phyloP scores from a whole-genome alignment of 1,140 invertebrate species.

The Cyclargus thomasi region DNA sequence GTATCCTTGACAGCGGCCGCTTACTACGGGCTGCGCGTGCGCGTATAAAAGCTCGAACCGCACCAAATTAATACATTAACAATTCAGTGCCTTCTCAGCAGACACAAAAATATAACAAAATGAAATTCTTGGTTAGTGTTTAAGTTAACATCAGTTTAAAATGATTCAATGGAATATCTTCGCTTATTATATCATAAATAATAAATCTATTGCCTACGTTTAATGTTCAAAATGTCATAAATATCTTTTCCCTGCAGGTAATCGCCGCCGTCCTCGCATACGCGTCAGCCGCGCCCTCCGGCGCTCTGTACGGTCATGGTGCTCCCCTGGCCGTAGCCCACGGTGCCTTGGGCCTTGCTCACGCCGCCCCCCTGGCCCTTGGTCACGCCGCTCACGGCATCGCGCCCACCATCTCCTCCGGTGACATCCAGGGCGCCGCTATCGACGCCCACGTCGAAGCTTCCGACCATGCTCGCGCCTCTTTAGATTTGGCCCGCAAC shows the following conservation, averaged over 20 bases:
- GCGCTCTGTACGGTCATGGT: slow-evolving; percentile 40
- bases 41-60: slow-evolving; percentile 26
- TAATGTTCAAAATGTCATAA: not conserved
- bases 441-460: too few species aligned
- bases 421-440: too few species aligned
- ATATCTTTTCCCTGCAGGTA: slow-evolving; percentile 35
- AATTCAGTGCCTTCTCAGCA: slow-evolving; percentile 51
- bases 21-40: slow-evolving; percentile 20
- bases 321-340: slow-evolving; percentile 34
- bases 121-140: slow-evolving; percentile 52
- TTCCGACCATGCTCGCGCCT: too few species aligned
- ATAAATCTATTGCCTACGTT: slow-evolving; percentile 17
- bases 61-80: slow-evolving; percentile 12
- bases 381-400: too few species aligned
- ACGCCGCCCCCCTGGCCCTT: too few species aligned
- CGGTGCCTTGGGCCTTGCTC: slow-evolving; percentile 36
- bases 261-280: slow-evolving; percentile 52
- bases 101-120: slow-evolving; percentile 50
- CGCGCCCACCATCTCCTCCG: too few species aligned
- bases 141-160: too few species aligned
- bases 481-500: too few species aligned
- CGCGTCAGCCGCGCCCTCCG: slow-evolving; percentile 48
- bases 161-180: too few species aligned
- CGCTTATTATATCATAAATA: too few species aligned
- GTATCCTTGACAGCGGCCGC: slow-evolving; percentile 19